Evolutionary conservation across 2,113 vertebrate species (phyloP).

Genomic region (Istiophorus platypterus): DNA sequence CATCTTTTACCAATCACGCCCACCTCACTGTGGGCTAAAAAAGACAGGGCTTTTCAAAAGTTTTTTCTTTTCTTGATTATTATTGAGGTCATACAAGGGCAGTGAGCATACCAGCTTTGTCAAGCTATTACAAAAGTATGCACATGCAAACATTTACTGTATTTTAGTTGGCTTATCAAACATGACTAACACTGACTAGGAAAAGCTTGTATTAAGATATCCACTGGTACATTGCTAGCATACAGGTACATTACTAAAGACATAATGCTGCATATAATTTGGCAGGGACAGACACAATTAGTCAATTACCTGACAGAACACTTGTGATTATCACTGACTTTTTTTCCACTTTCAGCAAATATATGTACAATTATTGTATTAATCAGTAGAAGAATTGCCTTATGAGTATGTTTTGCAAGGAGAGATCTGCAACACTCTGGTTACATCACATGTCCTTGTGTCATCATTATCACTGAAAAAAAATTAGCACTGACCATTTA

Average conservation of each 20-base stretch:
- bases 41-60: constrained; percentile 4
- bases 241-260: too few species aligned
- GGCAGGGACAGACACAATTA: not conserved
- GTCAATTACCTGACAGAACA: not conserved
- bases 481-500: constrained; percentile 8
- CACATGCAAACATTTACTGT: not conserved
- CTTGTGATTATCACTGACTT: not conserved
- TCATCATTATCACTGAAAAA: not conserved
- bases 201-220: not conserved
- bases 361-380: not conserved
- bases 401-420: not conserved
- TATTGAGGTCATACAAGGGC: constrained; percentile 16
- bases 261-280: not conserved
- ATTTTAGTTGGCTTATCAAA: not conserved
- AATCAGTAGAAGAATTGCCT: not conserved
- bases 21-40: constrained; percentile 27
- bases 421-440: not conserved
- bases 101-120: not conserved
- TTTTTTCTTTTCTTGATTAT: not conserved
- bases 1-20: constrained; percentile 34
- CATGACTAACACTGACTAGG: not conserved
- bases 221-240: not conserved
- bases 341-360: not conserved
- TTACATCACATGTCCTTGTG: constrained; percentile 3
- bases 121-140: not conserved